phyloP scores from a whole-genome alignment of 2,797 vertebrate species.

The Glossophaga mutica region DNA sequence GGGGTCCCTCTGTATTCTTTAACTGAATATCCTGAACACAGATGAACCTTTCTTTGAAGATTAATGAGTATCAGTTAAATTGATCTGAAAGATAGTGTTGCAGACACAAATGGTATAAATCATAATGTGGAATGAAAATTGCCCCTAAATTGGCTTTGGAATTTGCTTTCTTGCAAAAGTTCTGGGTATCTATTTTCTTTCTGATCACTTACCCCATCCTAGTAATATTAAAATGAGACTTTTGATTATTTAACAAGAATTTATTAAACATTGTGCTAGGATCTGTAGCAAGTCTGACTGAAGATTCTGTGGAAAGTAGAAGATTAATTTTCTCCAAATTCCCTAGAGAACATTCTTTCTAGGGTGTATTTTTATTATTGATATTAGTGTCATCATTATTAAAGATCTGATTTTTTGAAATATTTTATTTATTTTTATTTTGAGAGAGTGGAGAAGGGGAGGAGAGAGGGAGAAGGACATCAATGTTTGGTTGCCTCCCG shows the following conservation, averaged over 20 bases:
- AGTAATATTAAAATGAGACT: not conserved
- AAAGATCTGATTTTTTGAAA: not conserved
- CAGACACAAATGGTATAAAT: not conserved
- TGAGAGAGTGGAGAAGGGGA: too few species aligned
- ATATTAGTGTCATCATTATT: not conserved
- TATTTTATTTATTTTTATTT: too few species aligned
- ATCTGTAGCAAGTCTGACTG: not conserved
- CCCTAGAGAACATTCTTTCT: not conserved
- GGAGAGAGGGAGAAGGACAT: too few species aligned
- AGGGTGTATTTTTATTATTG: not conserved
- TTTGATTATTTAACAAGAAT: not conserved
- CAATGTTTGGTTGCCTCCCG: too few species aligned
- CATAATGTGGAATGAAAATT: not conserved
- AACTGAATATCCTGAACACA: not conserved
- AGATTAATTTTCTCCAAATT: conserved; percentile 22
- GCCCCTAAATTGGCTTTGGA: not conserved
- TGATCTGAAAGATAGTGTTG: not conserved
- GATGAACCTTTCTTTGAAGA: not conserved
- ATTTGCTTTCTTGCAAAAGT: not conserved
- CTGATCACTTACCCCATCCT: not conserved
- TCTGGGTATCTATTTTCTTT: not conserved
- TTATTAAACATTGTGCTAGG: not conserved
- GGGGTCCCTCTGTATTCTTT: not conserved
- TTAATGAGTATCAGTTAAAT: not conserved
- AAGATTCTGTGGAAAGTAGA: not conserved